phyloP scores from a whole-genome alignment of 1,140 invertebrate species.

The Orius insidiosus region DNA sequence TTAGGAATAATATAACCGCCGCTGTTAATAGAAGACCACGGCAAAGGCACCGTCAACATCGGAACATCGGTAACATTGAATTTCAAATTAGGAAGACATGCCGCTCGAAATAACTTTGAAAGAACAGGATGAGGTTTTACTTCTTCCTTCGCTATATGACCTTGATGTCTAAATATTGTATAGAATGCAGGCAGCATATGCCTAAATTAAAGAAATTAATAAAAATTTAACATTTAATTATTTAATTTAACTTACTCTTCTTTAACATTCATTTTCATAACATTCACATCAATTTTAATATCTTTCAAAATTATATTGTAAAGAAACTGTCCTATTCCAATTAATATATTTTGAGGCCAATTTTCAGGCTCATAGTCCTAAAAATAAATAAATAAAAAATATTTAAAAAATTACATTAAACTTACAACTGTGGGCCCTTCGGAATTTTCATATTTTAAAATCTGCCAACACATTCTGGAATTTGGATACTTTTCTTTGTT shows the following conservation, averaged over 20 bases:
- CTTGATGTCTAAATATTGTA: slow-evolving; percentile 52
- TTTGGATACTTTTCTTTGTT: slow-evolving; percentile 21
- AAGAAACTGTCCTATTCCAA: slow-evolving; percentile 56
- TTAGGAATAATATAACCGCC: slow-evolving; percentile 64
- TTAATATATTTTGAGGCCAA: slow-evolving; percentile 45
- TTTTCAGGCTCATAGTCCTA: slow-evolving; percentile 33
- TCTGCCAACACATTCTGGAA: slow-evolving; percentile 43
- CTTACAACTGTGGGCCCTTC: slow-evolving; percentile 37
- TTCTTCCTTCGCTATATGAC: slow-evolving; percentile 45
- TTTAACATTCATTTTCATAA: slow-evolving; percentile 31
- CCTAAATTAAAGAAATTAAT: too few relatives aligned
- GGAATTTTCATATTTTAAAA: slow-evolving; percentile 33
- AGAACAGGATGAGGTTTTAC: slow-evolving; percentile 71
- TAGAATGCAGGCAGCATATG: slow-evolving; percentile 61
- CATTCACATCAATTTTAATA: slow-evolving; percentile 59
- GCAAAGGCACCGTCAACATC: slow-evolving; percentile 60
- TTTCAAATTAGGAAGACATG: slow-evolving; percentile 41
- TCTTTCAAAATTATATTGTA: slow-evolving; percentile 76
- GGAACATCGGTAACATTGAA: slow-evolving; percentile 56
- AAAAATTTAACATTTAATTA: too few relatives aligned
- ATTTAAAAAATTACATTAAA: slow-evolving; percentile 14
- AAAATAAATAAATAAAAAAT: slow-evolving; percentile 15
- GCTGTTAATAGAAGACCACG: slow-evolving; percentile 46
- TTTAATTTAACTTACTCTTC: slow-evolving; percentile 22
- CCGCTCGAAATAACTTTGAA: slow-evolving; percentile 42